Percentiles rank a stretch among this genome's conserved stretches.
These are phyloP conservation scores for Dermatemys mawii DNA, from an alignment of 2,113 vertebrate species.

Conservation along the genomic window DNA sequence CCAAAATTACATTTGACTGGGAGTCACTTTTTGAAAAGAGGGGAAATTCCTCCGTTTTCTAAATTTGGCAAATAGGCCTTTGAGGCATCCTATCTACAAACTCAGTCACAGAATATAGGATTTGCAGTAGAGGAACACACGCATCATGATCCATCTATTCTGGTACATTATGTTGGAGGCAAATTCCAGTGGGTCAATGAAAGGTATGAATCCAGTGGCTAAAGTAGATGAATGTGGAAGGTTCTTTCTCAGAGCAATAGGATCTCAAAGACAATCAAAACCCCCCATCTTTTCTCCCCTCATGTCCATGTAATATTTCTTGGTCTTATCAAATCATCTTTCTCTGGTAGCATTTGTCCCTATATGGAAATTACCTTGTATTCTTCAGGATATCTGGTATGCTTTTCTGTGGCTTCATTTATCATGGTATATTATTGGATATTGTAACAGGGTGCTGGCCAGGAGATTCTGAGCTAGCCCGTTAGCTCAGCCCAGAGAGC, in stretches of 20 bases:
- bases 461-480: too few species aligned
- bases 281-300: conserved; percentile 1
- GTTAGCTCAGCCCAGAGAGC: too few species aligned
- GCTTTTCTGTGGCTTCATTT: conserved; percentile 42
- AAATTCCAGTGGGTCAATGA: neutral
- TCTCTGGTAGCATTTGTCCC: conserved; percentile 10
- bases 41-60: neutral
- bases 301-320: neutral
- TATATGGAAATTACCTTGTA: conserved; percentile 50
- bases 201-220: neutral
- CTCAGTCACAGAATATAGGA: neutral
- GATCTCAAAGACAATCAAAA: conserved; percentile 23
- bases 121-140: neutral
- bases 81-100: neutral
- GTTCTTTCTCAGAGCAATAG: neutral
- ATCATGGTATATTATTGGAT: neutral
- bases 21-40: neutral
- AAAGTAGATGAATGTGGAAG: neutral
- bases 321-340: conserved; percentile 19
- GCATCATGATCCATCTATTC: neutral
- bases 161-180: neutral
- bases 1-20: neutral
- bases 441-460: too few species aligned
- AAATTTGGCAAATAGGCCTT: neutral
- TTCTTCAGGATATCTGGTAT: conserved; percentile 39